Evolutionary conservation across 2,888 invertebrate species (phyloP).

Genomic region (Tipula confusa): DNA sequence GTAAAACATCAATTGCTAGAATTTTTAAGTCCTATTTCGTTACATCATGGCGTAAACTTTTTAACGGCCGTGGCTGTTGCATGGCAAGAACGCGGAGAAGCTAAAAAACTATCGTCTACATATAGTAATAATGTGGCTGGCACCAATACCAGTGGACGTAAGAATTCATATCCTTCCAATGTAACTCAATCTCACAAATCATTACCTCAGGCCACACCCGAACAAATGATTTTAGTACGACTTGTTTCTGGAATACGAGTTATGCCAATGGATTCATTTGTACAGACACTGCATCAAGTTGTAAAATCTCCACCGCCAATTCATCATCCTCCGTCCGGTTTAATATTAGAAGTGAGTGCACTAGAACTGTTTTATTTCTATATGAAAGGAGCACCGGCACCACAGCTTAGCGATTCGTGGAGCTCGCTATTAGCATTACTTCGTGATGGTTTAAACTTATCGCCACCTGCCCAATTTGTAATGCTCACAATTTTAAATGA

Average conservation of each 20-base stretch:
- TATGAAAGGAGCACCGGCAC: constrained; percentile 62
- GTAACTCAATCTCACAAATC: constrained; percentile 44
- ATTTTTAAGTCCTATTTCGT: constrained; percentile 76
- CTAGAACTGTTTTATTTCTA: constrained; percentile 77
- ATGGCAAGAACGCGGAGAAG: constrained; percentile 69
- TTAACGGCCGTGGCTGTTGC: constrained; percentile 79
- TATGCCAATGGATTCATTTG: constrained; percentile 77
- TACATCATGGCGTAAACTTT: constrained; percentile 75
- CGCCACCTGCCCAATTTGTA: constrained; percentile 74
- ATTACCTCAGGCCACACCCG: constrained; percentile 56
- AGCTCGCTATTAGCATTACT: constrained; percentile 67
- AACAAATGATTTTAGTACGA: constrained; percentile 72
- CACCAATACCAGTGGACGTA: background rate
- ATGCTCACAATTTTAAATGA: constrained; percentile 74
- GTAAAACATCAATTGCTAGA: constrained; percentile 75
- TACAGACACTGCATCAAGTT: constrained; percentile 76
- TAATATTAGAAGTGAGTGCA: constrained; percentile 72
- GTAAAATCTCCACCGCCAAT: constrained; percentile 69
- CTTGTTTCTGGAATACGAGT: constrained; percentile 75
- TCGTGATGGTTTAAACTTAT: constrained; percentile 66
- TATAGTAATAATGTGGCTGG: constrained; percentile 35
- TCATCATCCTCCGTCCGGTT: constrained; percentile 54
- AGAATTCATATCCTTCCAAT: background rate
- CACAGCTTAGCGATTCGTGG: constrained; percentile 75
- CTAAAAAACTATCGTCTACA: constrained; percentile 51